These are phyloP conservation scores for Cephus sareptanus DNA, from an alignment of 2,888 invertebrate genomes.

Conservation along the genomic window DNA sequence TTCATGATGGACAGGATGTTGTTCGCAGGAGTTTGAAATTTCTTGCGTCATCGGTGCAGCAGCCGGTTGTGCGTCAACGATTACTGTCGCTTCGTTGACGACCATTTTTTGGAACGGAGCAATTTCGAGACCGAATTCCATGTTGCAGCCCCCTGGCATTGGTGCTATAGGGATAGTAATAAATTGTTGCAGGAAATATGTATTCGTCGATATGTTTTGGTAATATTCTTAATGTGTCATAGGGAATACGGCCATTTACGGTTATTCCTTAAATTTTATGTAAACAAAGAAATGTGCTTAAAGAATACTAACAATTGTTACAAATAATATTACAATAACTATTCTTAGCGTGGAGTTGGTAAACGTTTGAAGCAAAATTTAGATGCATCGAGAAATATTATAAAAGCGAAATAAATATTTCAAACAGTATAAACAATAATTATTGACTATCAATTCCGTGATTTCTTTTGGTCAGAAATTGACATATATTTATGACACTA, in stretches of 20 bases:
- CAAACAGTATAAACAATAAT: too few relatives aligned
- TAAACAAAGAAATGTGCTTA: constrained; percentile 23
- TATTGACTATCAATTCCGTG: too few relatives aligned
- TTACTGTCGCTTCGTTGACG: constrained; percentile 64
- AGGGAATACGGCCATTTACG: constrained; percentile 3
- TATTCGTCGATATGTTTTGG: not conserved
- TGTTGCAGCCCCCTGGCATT: constrained; percentile 83
- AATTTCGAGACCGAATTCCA: constrained; percentile 72
- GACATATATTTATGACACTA: too few relatives aligned
- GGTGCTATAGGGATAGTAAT: constrained; percentile 71
- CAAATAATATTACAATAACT: not conserved
- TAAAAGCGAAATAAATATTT: too few relatives aligned
- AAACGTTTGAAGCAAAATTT: too few relatives aligned
- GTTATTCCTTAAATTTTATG: constrained; percentile 21
- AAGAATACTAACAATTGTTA: not conserved
- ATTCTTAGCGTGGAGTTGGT: not conserved
- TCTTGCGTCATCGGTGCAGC: constrained; percentile 49
- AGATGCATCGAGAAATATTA: too few relatives aligned
- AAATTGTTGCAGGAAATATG: constrained; percentile 13
- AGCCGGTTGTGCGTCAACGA: constrained; percentile 70
- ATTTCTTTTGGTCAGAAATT: too few relatives aligned
- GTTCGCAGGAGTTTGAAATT: constrained; percentile 55
- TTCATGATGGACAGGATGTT: constrained; percentile 64
- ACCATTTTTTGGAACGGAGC: constrained; percentile 72
- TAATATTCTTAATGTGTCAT: constrained; percentile 7